Evolutionary conservation across 2,888 invertebrate species (phyloP).

Genomic region (Pachycephus smyrnensis): DNA sequence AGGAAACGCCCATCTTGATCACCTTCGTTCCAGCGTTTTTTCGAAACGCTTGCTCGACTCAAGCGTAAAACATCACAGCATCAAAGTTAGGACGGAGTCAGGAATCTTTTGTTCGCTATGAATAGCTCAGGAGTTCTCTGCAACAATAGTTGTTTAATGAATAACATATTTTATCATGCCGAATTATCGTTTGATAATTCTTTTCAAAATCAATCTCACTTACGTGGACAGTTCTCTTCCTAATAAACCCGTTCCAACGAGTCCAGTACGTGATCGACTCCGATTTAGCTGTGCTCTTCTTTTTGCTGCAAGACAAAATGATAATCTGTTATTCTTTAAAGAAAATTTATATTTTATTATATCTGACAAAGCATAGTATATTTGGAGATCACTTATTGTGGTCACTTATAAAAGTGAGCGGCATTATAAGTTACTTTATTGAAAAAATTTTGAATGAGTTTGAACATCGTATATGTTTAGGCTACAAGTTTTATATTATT

Average conservation of each 20-base stretch:
- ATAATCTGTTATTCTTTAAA: background rate
- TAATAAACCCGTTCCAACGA: slow-evolving; percentile 74
- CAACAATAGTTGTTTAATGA: slow-evolving; percentile 31
- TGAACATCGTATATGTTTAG: too few relatives aligned
- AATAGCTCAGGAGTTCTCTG: slow-evolving; percentile 67
- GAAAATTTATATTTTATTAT: background rate
- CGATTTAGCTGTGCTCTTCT: slow-evolving; percentile 90
- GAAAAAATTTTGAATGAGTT: too few relatives aligned
- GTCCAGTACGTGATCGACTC: slow-evolving; percentile 86
- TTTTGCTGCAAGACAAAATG: slow-evolving; percentile 75
- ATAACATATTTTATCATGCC: background rate
- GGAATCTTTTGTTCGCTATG: slow-evolving; percentile 52
- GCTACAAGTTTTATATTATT: background rate
- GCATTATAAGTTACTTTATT: background rate
- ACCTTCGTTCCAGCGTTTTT: background rate
- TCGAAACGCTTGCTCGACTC: slow-evolving; percentile 26
- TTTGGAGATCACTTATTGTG: background rate
- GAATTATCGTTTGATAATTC: background rate
- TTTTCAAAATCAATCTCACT: slow-evolving; percentile 54
- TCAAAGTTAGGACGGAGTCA: slow-evolving; percentile 57
- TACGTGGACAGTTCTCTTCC: slow-evolving; percentile 79
- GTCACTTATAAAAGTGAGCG: background rate
- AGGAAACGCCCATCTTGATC: background rate
- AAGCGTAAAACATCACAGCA: slow-evolving; percentile 60
- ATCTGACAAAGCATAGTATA: background rate